A percentile compares a stretch with the other conserved stretches of the same genome.
phyloP scores from a whole-genome alignment of 1,140 invertebrate genomes.

The Drosophila yakuba region DNA sequence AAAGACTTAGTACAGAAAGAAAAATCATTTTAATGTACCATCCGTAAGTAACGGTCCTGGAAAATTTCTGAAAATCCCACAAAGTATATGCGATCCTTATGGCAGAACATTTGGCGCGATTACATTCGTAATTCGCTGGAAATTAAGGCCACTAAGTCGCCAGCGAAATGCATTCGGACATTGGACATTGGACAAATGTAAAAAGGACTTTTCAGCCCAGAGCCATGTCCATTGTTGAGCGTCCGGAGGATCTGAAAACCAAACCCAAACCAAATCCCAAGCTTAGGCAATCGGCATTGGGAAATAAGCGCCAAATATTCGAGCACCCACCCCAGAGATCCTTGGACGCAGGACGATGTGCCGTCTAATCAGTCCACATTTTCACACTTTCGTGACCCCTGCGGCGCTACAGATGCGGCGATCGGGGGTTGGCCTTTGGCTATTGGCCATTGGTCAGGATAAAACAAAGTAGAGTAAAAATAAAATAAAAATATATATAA shows the following conservation, averaged over 20 bases:
- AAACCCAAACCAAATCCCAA: constrained; percentile 54
- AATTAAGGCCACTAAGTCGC: constrained; percentile 69
- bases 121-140: constrained; percentile 74
- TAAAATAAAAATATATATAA: constrained; percentile 33
- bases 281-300: constrained; percentile 73
- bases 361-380: constrained; percentile 72
- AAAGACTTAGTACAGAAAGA: background rate
- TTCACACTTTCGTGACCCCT: constrained; percentile 82
- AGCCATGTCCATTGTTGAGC: constrained; percentile 35
- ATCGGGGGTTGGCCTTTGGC: constrained; percentile 55
- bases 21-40: constrained; percentile 4
- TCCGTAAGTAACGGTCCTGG: constrained; percentile 13
- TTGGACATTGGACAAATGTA: constrained; percentile 65
- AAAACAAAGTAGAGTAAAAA: constrained; percentile 43
- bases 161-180: constrained; percentile 65
- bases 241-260: background rate
- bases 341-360: constrained; percentile 28
- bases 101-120: constrained; percentile 43
- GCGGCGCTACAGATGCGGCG: constrained; percentile 50
- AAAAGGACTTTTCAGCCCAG: constrained; percentile 42
- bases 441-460: constrained; percentile 53
- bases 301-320: constrained; percentile 67
- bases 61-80: constrained; percentile 23
- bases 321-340: constrained; percentile 40
- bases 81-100: constrained; percentile 41